Evolutionary conservation across 1,140 invertebrate species (phyloP).

Genomic region (Drosophila sucinea): DNA sequence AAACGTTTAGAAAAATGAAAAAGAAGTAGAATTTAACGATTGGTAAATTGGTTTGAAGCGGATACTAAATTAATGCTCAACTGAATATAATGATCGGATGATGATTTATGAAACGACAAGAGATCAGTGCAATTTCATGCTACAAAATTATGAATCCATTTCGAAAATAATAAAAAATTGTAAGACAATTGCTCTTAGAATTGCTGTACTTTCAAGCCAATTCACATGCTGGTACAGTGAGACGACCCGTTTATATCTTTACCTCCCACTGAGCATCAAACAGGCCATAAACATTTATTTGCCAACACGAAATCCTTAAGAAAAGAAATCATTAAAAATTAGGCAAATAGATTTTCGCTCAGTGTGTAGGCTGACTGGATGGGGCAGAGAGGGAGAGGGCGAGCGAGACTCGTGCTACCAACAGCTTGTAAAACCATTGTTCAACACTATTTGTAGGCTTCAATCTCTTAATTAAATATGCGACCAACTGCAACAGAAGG

Average conservation of each 20-base stretch:
- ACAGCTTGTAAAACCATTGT: constrained; percentile 65
- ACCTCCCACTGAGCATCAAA: neutral
- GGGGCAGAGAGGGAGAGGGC: neutral
- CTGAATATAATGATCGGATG: no score
- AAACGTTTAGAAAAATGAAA: no score
- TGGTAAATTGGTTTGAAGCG: no score
- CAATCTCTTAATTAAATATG: constrained; percentile 83
- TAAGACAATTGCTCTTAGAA: neutral
- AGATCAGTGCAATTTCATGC: no score
- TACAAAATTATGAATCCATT: no score
- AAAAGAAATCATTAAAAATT: constrained; percentile 7
- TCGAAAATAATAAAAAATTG: neutral
- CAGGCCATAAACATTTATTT: constrained; percentile 6
- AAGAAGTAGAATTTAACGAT: no score
- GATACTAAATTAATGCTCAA: no score
- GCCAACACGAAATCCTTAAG: neutral
- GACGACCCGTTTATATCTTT: neutral
- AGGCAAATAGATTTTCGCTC: constrained; percentile 32
- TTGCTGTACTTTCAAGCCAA: neutral
- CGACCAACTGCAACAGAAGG: constrained; percentile 56
- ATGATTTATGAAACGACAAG: no score
- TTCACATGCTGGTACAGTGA: neutral
- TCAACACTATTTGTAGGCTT: constrained; percentile 73
- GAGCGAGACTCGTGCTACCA: constrained; percentile 61
- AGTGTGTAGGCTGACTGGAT: constrained; percentile 34